Evolutionary conservation across 2,797 vertebrate species (phyloP), one percentile per base, ranked within the genome.

Genomic region (Rhinophrynus dorsalis): DNA sequence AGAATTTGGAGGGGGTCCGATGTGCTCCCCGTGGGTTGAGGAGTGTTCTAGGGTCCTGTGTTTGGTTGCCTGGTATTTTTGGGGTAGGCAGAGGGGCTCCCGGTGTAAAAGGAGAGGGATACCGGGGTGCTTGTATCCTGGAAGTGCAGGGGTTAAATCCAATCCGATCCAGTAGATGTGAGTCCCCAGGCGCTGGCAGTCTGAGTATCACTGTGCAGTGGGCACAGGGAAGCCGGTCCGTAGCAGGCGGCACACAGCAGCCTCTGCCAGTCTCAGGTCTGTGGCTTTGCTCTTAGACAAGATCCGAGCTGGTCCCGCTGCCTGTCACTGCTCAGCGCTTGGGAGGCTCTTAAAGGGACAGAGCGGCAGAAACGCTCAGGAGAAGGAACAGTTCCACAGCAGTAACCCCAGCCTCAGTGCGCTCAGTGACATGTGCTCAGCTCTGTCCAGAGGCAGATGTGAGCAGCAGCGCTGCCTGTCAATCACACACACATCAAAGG

Each of bases 341-440:
- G 35, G 47, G 52, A 0, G 5, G n/a, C 8, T 63, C 40, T 70
- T 71, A 63, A 71, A 71, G 60, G 68, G 60, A 71, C 68, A 71
- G 27, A 17, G 15, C 13, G 13, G 12, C 55, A 55, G 27, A 57
- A 59, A 50, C 45, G 15, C 27, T 67, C 32, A 15, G 55, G 56
- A 59, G 66, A 40, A 67, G 65, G n/a, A n/a, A n/a, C 32, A 33
- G 32, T 12, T n/a, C 13, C 35, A 38, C 35, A 13, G 2, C n/a
- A n/a, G n/a, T n/a, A n/a, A n/a, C n/a, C n/a, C 2, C 35, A 38
- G 8, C 35, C 2, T 38, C 29, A 13, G 35, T 11, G 11, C 5
- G 35, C 2, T 10, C 11, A n/a, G 13, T 1, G 35, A n/a, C 12
- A 13, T 38, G 1, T 38, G 33, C 33, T 11, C 33, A 4, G 3